Evolutionary conservation across 2,113 vertebrate species (phyloP).

Genomic region (Myiozetetes cayanensis): DNA sequence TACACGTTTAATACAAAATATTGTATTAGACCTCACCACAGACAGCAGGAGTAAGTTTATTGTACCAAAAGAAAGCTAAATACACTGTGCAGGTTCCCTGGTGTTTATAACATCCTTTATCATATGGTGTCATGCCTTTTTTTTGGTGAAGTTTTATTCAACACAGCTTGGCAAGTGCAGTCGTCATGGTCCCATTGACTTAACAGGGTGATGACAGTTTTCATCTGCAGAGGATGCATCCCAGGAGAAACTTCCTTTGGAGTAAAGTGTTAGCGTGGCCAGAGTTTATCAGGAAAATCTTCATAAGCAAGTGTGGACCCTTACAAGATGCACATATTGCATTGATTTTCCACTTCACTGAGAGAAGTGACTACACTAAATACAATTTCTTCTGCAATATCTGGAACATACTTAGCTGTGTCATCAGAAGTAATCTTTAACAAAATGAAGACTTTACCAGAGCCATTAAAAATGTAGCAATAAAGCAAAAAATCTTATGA

Average conservation of each 20-base stretch:
- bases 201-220: neutral
- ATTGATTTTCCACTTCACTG: neutral
- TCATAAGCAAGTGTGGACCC: neutral
- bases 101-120: neutral
- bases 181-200: neutral
- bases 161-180: neutral
- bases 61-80: neutral
- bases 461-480: neutral
- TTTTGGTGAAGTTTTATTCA: neutral
- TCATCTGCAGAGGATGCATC: neutral
- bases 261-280: neutral
- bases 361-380: neutral
- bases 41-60: neutral
- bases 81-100: neutral
- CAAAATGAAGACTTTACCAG: conserved; percentile 24
- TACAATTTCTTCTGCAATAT: neutral
- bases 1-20: neutral
- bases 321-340: neutral
- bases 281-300: neutral
- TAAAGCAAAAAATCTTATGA: neutral
- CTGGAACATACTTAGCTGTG: neutral
- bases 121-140: neutral
- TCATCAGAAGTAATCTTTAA: neutral
- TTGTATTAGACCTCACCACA: neutral
- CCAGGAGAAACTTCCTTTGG: neutral